These are phyloP conservation scores for Nothocercus nigrocapillus DNA, from an alignment of 2,113 vertebrate genomes.

Conservation along the genomic window DNA sequence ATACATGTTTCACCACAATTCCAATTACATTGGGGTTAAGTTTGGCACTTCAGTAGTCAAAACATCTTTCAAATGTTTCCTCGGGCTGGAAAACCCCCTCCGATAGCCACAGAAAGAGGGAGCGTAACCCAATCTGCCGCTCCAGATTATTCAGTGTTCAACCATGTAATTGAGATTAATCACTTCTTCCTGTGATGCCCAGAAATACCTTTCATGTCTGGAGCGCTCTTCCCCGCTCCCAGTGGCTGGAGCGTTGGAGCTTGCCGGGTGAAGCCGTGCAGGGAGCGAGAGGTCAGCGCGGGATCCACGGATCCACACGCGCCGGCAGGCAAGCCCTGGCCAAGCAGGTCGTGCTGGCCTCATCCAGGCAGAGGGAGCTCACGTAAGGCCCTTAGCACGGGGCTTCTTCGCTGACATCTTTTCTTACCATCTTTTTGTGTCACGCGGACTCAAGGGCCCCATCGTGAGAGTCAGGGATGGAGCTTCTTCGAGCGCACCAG, in stretches of 20 bases:
- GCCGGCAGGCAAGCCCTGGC: background rate
- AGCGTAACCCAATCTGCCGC: constrained; percentile 46
- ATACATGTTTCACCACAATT: constrained; percentile 31
- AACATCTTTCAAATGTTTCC: constrained; percentile 51
- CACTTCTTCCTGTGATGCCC: constrained; percentile 41
- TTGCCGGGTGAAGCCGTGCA: background rate
- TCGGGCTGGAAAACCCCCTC: constrained; percentile 8
- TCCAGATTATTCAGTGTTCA: constrained; percentile 38
- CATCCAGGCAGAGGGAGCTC: background rate
- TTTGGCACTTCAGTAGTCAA: constrained; percentile 69
- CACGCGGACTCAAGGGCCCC: background rate
- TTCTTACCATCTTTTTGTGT: fast-evolving
- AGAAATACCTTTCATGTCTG: constrained; percentile 57
- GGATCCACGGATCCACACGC: background rate
- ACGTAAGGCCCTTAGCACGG: background rate
- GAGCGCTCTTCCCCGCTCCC: background rate
- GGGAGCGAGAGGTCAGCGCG: background rate
- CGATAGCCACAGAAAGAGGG: constrained; percentile 17
- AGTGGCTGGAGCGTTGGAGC: background rate
- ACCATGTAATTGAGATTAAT: constrained; percentile 67
- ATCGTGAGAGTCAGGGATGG: fast-evolving
- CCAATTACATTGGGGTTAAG: constrained; percentile 50
- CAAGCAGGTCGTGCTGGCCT: fast-evolving
- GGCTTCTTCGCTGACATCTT: background rate
- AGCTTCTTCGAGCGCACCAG: background rate